Base-by-base conservation (phyloP, 2,113 vertebrate genomes). In the Tichodroma muraria region DNA sequence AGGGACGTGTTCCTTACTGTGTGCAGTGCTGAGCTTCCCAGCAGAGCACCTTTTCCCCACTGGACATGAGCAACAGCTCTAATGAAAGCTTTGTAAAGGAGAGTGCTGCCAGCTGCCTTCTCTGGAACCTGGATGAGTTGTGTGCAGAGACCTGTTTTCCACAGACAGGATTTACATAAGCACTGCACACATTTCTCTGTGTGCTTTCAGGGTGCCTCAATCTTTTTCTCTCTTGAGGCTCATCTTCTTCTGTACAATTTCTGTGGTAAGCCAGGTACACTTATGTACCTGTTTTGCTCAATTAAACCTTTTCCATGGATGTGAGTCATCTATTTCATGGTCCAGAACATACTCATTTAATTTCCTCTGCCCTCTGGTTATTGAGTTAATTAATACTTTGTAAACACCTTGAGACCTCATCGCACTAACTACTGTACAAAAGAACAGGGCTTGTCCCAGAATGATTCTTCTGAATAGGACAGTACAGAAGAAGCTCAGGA, bases 331-430 rank as follows among this genome's bases (percentile, higher is more conserved):
- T 89, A 63, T 88, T 95, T 95, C 85, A 95, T 94, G 85, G 85
- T 91, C 93, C 63, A 93, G 85, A 91, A 95, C 91, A 80, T 83
- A 44, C 50, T 93, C 49, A 79, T 86, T 93, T 90, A 49, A 78
- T 88, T 95, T 94, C 77, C 84, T 90, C 80, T 96, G 88, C 90
- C 93, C 77, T 95, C 85, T 71, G 76, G 85, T 90, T 80, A 96
- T 38, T 68, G 77, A 95, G 86, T 90, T 91, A 89, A 95, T 96
- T 94, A 93, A 95, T 90, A 95, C 82, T 92, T 49, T 72, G 76
- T 71, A 92, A 91, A 78, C 54, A 85, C 37, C 68, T 88, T 54
- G 65, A 95, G 82, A 91, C 28, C 20, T 93, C 87, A 71, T 72
- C 33, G 8, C 45, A 84, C 86, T 60, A 78, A 53, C 59, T 66